Base-by-base conservation (phyloP, 2,113 vertebrate genomes). In the Recurvirostra avosetta region DNA sequence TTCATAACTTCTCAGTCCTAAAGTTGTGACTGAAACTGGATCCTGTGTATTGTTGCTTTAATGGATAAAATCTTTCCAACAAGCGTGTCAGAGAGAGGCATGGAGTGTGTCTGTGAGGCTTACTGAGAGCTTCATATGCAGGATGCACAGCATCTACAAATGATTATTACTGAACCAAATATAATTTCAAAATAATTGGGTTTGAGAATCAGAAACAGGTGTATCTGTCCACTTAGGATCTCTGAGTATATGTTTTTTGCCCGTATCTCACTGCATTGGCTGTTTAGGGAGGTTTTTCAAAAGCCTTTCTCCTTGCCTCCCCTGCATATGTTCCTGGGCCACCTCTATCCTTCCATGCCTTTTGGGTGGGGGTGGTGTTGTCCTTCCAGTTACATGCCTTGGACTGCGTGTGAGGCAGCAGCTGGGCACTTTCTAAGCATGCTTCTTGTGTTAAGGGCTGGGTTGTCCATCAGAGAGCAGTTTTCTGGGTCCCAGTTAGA, bases 381-480 rank as follows among this genome's bases (percentile, higher is more conserved):
- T 58, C 49, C 26, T 36, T 53, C 9, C 20, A 9, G 34, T 36
- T 68, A 36, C 40, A 34, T 40, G 41, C 16, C n/a, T 62, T 25
- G 32, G 52, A 8, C 32, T 30, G 11, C 12, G 58, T 22, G 53
- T 41, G n/a, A 58, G 36, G 30, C 21, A 75, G 63, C 25, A 59
- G 29, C 29, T 34, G n/a, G 10, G 27, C 0, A 0, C 5, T 62
- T 70, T 20, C 20, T 50, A n/a, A 61, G 38, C 8, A 7, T 6
- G 5, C 3, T 7, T 14, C 22, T 21, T 15, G 18, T 1, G 1
- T 52, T 22, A 16, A 52, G 27, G 25, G 20, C 1, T 20, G 40
- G 12, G 29, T 9, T 86, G 36, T 15, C 16, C 14, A 10, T 43
- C 36, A 47, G 61, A 52, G 21, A 75, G 9, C 41, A n/a, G 15